These are phyloP conservation scores for Spermophilus dauricus DNA, from an alignment of 2,113 vertebrate species.

Conservation along the genomic window DNA sequence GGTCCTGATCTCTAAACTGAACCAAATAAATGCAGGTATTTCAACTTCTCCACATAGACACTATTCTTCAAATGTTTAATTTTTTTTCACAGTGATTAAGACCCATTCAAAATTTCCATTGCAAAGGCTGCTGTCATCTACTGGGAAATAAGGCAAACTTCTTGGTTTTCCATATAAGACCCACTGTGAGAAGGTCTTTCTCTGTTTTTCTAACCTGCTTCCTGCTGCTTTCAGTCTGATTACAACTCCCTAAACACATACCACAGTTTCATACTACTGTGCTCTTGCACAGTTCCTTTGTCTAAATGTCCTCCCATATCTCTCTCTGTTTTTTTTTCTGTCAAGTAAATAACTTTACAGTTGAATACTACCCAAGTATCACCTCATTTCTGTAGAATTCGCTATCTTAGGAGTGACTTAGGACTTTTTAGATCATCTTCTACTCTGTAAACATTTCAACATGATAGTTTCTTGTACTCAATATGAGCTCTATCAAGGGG, in stretches of 20 bases:
- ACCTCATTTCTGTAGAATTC: background rate
- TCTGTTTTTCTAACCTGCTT: background rate
- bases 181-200: background rate
- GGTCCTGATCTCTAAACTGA: constrained; percentile 33
- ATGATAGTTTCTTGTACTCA: background rate
- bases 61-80: background rate
- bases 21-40: background rate
- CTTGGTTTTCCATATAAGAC: background rate
- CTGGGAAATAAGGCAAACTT: background rate
- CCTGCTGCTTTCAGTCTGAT: background rate
- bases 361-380: background rate
- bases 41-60: background rate
- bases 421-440: background rate
- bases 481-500: background rate
- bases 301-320: fast-evolving
- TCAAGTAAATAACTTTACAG: background rate
- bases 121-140: background rate
- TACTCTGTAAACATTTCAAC: background rate
- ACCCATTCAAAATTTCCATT: background rate
- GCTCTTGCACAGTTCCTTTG: background rate
- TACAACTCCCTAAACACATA: background rate
- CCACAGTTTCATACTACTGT: background rate
- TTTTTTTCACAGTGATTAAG: background rate
- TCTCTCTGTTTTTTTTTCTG: background rate
- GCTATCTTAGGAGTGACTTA: background rate